A percentile compares a stretch with the other conserved stretches of the same genome.
phyloP scores from a whole-genome alignment of 92 coral and sea anemone genomes.

The Palythoa heliodiscus region DNA sequence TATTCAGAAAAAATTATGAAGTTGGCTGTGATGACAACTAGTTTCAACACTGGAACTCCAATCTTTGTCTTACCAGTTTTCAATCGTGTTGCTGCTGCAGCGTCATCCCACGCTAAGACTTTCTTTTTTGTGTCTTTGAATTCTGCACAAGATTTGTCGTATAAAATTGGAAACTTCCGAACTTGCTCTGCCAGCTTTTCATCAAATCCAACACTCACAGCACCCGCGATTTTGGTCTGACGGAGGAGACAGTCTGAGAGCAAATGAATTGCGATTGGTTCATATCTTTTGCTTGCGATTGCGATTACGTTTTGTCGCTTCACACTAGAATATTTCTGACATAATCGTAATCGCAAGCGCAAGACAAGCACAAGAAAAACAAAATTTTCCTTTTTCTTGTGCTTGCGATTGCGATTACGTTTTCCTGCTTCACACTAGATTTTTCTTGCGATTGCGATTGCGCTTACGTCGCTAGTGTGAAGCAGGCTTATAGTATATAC shows the following conservation, averaged over 20 bases:
- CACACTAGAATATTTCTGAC: slow-evolving; percentile 6
- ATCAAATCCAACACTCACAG: slow-evolving; percentile 29
- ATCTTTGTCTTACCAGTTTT: slow-evolving; percentile 45
- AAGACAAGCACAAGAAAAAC: slow-evolving; percentile 21
- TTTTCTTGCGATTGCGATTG: slow-evolving; percentile 12
- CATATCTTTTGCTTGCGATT: slow-evolving; percentile 13
- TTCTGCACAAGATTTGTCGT: slow-evolving; percentile 53
- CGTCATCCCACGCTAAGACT: slow-evolving; percentile 55
- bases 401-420: slow-evolving; percentile 16
- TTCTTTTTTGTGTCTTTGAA: slow-evolving; percentile 60
- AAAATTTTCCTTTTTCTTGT: slow-evolving; percentile 9
- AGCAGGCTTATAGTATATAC: background rate
- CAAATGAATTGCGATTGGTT: slow-evolving; percentile 24
- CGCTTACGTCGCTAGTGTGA: slow-evolving; percentile 15
- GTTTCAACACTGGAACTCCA: background rate
- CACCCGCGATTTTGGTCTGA: slow-evolving; percentile 23
- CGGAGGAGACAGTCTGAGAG: slow-evolving; percentile 19
- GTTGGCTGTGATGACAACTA: background rate
- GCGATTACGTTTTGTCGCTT: slow-evolving; percentile 27
- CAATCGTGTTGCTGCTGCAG: slow-evolving; percentile 46
- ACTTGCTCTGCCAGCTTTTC: slow-evolving; percentile 57
- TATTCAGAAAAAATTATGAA: background rate
- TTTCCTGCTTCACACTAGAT: slow-evolving; percentile 8
- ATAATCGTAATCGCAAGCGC: slow-evolving; percentile 4
- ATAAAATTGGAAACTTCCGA: slow-evolving; percentile 51